These are phyloP conservation scores for Boloria selene DNA, from an alignment of 2,888 invertebrate species.

Conservation along the genomic window DNA sequence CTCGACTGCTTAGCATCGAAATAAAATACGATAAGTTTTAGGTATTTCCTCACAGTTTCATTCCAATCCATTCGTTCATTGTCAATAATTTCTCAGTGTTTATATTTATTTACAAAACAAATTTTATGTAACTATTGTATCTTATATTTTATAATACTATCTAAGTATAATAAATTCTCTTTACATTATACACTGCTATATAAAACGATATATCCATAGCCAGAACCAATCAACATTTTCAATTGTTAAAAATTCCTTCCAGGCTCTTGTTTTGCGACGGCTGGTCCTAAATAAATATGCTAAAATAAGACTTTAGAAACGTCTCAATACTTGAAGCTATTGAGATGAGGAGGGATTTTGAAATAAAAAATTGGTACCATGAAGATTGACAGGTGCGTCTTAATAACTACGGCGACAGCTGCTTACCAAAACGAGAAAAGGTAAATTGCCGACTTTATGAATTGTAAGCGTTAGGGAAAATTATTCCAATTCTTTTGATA, in stretches of 20 bases:
- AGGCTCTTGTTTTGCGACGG: conserved; percentile 46
- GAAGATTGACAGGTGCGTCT: conserved; percentile 82
- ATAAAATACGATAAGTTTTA: too few relatives aligned
- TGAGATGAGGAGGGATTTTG: conserved; percentile 63
- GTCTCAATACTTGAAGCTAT: conserved; percentile 62
- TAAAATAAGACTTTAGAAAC: conserved; percentile 63
- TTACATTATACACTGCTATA: not conserved
- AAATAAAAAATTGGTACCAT: conserved; percentile 70
- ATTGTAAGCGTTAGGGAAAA: conserved; percentile 45
- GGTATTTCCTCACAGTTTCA: too few relatives aligned
- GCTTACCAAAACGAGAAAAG: conserved; percentile 75
- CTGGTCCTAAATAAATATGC: conserved; percentile 68
- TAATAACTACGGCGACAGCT: conserved; percentile 78
- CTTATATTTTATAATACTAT: not conserved
- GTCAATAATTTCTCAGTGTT: too few relatives aligned
- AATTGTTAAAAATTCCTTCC: conserved; percentile 60
- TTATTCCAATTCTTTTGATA: conserved; percentile 39
- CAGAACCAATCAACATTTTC: conserved; percentile 63
- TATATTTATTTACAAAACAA: too few relatives aligned
- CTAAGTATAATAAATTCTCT: not conserved
- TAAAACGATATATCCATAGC: conserved; percentile 25
- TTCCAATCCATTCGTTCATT: too few relatives aligned
- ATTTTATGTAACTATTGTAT: too few relatives aligned
- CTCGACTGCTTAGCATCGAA: too few relatives aligned
- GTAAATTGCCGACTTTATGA: conserved; percentile 67